Conservation (phyloP, 2,113 vertebrate genomes). For the Eubucco bourcierii region DNA sequence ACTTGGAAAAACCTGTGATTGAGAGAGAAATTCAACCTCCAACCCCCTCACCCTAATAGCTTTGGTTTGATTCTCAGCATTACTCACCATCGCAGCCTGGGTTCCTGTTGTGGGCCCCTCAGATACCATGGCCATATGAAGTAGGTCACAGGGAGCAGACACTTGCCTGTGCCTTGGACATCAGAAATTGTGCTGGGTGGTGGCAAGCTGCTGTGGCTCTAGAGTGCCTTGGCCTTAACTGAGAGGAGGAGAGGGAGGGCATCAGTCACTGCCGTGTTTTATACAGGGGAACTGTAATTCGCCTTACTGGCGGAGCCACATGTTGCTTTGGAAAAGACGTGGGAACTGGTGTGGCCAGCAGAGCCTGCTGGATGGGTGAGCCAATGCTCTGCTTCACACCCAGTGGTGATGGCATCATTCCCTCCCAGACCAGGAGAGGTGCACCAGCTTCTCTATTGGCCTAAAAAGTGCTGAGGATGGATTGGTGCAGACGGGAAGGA, state of each 20-base stretch:
- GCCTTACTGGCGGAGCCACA: background rate
- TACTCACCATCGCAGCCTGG: fast-evolving
- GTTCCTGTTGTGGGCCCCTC: background rate
- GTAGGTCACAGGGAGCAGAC: fast-evolving
- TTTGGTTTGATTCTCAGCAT: background rate
- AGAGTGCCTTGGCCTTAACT: background rate
- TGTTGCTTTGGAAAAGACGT: background rate
- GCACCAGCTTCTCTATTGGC: fast-evolving
- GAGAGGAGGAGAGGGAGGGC: background rate
- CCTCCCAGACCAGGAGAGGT: background rate
- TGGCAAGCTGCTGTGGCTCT: background rate
- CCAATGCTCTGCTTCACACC: background rate
- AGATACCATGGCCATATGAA: fast-evolving
- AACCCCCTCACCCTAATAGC: background rate
- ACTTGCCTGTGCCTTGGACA: background rate
- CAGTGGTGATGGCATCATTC: fast-evolving
- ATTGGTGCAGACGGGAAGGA: background rate
- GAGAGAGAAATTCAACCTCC: background rate
- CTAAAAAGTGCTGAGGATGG: background rate
- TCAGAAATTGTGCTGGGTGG: background rate
- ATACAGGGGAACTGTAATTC: background rate
- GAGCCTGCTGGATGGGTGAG: background rate
- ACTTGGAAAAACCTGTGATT: background rate
- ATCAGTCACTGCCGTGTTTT: background rate
- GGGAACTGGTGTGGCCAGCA: background rate